Base-by-base conservation (phyloP, 2,888 invertebrate genomes). In the Tetranychus truncatus region DNA sequence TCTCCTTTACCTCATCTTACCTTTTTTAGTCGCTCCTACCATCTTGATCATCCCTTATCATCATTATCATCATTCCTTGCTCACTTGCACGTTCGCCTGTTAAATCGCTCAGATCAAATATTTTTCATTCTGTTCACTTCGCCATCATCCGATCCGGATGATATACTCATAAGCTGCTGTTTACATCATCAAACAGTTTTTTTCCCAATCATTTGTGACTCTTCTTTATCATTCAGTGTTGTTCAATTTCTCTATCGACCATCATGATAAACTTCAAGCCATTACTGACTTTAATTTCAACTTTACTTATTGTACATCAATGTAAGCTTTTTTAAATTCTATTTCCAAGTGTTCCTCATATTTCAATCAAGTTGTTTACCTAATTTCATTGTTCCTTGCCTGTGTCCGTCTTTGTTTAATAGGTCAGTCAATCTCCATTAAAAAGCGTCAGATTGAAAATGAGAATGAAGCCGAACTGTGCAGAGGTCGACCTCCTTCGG, bases 401-500 rank as follows among this genome's bases (percentile, higher is more conserved):
- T 34, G 34, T 34, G 34, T 34, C 34, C 34, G 5, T 34, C 34
- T 34, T 34, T 34, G 34, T 34, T 34, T 34, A 34, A 34, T 34
- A 34, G 34, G 34, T 34, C 34, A 34, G 34, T 34, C 34, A 34
- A 34, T 34, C 34, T 75, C 74, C 3, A 74, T 88, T 71, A 78
- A 78, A 2, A 80, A 80, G 72, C 74, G 80, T 24, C 91, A 91
- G 83, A 88, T 89, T 45, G 89, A n/a, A 76, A 80, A 78, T 46
- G 80, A 91, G 5, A 92, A 94, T 81, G 80, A 80, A 45, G 78
- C 78, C 11, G 89, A 92, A 83, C 86, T 92, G 74, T 94, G 94
- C 83, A 88, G 90, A 79, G 90, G 91, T 81, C 87, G 93, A 80
- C 91, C 92, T 5, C 91, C 89, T 21, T 92, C 92, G 81, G 93